Conservation (phyloP, 2,113 vertebrate species). For the Macquaria australasica region DNA sequence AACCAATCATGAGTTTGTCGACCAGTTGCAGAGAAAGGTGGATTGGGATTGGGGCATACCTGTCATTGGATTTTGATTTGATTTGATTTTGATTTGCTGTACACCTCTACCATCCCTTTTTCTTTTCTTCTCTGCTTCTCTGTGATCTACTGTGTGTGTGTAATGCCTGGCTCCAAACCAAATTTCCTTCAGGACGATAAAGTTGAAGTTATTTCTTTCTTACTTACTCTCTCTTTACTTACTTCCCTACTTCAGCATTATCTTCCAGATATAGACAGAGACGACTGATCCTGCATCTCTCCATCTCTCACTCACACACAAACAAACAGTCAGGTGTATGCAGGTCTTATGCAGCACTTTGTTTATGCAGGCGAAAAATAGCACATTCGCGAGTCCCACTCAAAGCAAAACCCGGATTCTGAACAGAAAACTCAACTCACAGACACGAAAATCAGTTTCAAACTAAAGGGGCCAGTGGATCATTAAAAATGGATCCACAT, state of each 20-base stretch:
- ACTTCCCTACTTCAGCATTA: slow-evolving; percentile 39
- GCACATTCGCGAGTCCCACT: slow-evolving; percentile 1
- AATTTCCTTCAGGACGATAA: slow-evolving; percentile 31
- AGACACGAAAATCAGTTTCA: slow-evolving; percentile 56
- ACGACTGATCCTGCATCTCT: slow-evolving; percentile 35
- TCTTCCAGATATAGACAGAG: slow-evolving; percentile 56
- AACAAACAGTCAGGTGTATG: slow-evolving; percentile 38
- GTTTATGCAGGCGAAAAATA: slow-evolving; percentile 36
- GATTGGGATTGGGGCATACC: background rate
- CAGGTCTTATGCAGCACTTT: slow-evolving; percentile 50
- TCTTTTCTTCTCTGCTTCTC: background rate
- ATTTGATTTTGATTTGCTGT: background rate
- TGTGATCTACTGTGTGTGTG: background rate
- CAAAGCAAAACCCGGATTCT: slow-evolving; percentile 26
- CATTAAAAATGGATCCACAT: slow-evolving; percentile 81
- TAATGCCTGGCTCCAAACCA: background rate
- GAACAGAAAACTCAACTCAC: slow-evolving; percentile 28
- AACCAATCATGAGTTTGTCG: background rate
- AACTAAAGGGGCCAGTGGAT: slow-evolving; percentile 71
- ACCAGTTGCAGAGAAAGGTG: too few species aligned
- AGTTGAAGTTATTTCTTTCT: slow-evolving; percentile 10
- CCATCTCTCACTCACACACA: slow-evolving; percentile 30
- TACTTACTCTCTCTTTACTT: background rate
- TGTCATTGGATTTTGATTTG: background rate
- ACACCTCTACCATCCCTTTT: background rate